Evolutionary conservation across 2,888 invertebrate genomes (phyloP).

Genomic region (Drosophila paranaensis): DNA sequence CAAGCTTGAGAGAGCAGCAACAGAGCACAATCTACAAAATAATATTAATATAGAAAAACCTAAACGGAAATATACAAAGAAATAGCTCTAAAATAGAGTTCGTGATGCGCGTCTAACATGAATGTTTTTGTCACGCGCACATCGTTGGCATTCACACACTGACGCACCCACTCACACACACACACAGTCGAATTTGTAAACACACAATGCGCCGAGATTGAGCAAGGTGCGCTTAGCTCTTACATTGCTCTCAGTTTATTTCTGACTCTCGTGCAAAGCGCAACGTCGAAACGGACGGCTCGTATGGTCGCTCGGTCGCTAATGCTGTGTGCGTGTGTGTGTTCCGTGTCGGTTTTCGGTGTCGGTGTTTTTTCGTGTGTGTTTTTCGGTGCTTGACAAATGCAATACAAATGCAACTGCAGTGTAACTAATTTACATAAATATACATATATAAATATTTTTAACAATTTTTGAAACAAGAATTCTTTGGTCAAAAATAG

Average conservation of each 20-base stretch:
- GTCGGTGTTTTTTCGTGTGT: conserved; percentile 40
- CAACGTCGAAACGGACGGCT: conserved; percentile 73
- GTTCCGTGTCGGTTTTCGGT: conserved; percentile 58
- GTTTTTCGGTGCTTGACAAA: conserved; percentile 53
- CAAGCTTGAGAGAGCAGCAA: not conserved
- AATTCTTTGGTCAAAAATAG: conserved; percentile 51
- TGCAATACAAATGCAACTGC: conserved; percentile 49
- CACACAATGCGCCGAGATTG: conserved; percentile 69
- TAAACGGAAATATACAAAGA: not conserved
- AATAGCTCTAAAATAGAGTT: conserved; percentile 1
- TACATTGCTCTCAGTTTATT: conserved; percentile 78
- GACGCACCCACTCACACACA: conserved; percentile 43
- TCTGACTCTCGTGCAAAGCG: conserved; percentile 82
- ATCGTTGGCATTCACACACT: conserved; percentile 50
- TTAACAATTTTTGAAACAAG: conserved; percentile 25
- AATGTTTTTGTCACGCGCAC: conserved; percentile 62
- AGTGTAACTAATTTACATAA: conserved; percentile 51
- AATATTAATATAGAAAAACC: not conserved
- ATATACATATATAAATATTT: conserved; percentile 26
- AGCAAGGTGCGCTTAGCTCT: conserved; percentile 79
- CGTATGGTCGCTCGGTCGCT: conserved; percentile 56
- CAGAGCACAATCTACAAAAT: not conserved
- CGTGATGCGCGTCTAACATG: conserved; percentile 35
- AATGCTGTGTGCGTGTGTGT: conserved; percentile 51
- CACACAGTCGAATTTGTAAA: conserved; percentile 31